Evolutionary conservation across 2,797 vertebrate genomes (phyloP), one percentile per base, ranked within the genome.

Genomic region (Cirrhinus mrigala): DNA sequence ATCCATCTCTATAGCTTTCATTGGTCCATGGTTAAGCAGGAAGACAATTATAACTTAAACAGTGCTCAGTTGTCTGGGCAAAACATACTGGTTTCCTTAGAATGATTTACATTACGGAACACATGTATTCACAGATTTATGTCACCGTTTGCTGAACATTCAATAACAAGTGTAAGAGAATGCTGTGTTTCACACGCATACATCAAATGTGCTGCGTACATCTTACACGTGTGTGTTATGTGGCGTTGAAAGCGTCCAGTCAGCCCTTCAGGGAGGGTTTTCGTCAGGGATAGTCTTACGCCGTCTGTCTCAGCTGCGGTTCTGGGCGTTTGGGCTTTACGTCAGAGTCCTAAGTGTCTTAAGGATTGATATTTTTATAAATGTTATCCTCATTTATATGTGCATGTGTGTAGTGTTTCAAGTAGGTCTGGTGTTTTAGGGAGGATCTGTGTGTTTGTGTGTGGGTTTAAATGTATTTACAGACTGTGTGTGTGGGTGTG

Each of bases 101-200:
- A 27, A 66, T 85, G 10, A 85, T 80, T 85, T 80, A 54, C 69
- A 52, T 64, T 52, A 52, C 4, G 11, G 22, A 4, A 50, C 84
- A 82, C 54, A 40, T 54, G 15, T 54, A 71, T 66, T 79, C 77
- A 85, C 56, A 79, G 54, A 80, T 80, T 80, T 80, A 70, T 74
- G 50, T 73, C 68, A 85, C 44, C 52, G 64, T 78, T 66, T 84
- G 62, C 33, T 81, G 62, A 76, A 77, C 73, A 69, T 76, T 77
- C 46, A 83, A 66, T 66, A 66, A 76, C 58, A 56, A 84, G 62
- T 58, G 50, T 56, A 81, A 40, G 82, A 54, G 16, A 84, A 69
- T 44, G 33, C 60, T 84, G 24, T 33, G 48, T 70, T 79, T 84
- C 66, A 69, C 83, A 84, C 24, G 18, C 83, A 60, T 79, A 44